Evolutionary conservation across 2,113 vertebrate species (phyloP), one percentile per base, ranked within the genome.

Genomic region (Seriola aureovittata): DNA sequence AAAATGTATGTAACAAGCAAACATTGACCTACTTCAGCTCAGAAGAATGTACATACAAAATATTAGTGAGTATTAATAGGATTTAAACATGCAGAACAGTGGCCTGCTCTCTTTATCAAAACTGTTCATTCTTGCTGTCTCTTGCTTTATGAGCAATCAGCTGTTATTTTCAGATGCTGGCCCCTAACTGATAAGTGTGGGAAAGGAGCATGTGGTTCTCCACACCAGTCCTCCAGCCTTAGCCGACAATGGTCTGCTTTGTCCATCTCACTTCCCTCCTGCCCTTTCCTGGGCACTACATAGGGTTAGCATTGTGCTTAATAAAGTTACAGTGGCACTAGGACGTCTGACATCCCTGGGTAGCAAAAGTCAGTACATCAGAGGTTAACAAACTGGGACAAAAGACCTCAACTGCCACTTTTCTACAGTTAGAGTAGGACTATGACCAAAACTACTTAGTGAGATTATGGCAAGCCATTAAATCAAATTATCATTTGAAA

Each of bases 291-390:
- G 76, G 85, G 88, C 29, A 40, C 84, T 68, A 85, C 84, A 94
- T 93, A 95, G 93, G 83, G 90, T 94, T 88, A 87, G 90, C 81
- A 95, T 95, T 95, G 93, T 94, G 88, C 88, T 92, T 91, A 94
- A 91, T 93, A 88, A 91, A 92, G 91, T 93, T 94, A 92, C 89
- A 93, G 86, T 92, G 89, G 84, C 84, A 85, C 86, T 86, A 84
- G 85, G 90, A 87, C 62, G 86, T 84, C 83, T 85, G 88, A 93
- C 90, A 89, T 90, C 85, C 84, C 89, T 88, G 87, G 66, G 80
- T 76, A 79, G 84, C 81, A n/a, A 79, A 84, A 88, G 85, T 60
- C 75, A 48, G 66, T 71, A 85, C 71, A 84, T 75, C 23, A 50
- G 82, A 71, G 78, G 87, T 67, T 82, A 88, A 82, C 86, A 80